These are phyloP conservation scores for Leptobrachium leishanense DNA, from an alignment of 2,113 vertebrate species.

Conservation along the genomic window DNA sequence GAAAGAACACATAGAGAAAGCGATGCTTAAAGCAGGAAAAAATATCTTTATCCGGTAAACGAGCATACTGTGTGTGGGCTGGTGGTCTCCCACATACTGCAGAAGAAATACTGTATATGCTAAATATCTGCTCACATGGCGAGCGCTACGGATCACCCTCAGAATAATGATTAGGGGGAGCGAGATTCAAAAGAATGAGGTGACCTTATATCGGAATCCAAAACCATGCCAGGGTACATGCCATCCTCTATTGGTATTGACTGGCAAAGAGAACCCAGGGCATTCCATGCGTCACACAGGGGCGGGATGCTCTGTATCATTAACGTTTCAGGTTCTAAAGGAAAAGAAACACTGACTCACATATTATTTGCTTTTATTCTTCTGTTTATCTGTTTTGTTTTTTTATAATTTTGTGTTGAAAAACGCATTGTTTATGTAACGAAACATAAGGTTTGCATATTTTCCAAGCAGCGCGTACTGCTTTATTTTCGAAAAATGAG, in stretches of 20 bases:
- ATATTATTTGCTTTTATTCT: constrained; percentile 11
- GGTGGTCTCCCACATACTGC: constrained; percentile 32
- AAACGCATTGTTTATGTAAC: neutral
- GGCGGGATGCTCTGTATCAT: constrained; percentile 9
- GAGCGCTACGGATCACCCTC: neutral
- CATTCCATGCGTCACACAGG: constrained; percentile 16
- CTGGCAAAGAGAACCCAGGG: constrained; percentile 11
- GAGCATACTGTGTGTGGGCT: constrained; percentile 38
- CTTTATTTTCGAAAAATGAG: too few species aligned
- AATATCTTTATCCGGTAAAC: neutral
- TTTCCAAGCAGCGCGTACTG: too few species aligned
- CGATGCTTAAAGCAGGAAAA: neutral
- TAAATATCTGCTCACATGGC: neutral
- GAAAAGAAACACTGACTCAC: constrained; percentile 24
- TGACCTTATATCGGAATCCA: neutral
- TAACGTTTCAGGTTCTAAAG: constrained; percentile 10
- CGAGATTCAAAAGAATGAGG: neutral
- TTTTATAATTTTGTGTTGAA: too few species aligned
- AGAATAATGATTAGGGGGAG: neutral
- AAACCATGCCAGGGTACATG: constrained; percentile 18
- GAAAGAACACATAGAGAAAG: too few species aligned
- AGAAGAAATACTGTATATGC: neutral
- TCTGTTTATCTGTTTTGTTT: neutral
- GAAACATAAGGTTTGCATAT: too few species aligned
- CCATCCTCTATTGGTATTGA: neutral